These are phyloP conservation scores for Benthosema pterotum DNA, from an alignment of 2,797 vertebrate species.

Conservation along the genomic window DNA sequence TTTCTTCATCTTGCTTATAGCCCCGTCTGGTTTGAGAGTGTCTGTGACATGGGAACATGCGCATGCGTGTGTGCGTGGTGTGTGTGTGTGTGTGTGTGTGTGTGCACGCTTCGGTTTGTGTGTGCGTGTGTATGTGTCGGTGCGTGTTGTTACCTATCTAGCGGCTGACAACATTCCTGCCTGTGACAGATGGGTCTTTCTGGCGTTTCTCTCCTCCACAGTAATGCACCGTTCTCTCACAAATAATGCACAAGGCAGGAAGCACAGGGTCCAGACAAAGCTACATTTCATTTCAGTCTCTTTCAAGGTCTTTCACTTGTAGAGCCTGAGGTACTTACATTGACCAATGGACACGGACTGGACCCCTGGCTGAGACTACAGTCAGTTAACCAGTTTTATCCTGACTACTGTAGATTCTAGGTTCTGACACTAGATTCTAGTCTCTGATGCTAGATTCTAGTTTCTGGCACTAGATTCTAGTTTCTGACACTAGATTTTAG, in stretches of 20 bases:
- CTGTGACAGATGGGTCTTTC: conserved; percentile 20
- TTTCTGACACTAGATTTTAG: too few relatives aligned
- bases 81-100: neutral
- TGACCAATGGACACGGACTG: conserved; percentile 16
- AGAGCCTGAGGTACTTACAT: neutral
- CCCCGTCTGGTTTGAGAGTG: too few relatives aligned
- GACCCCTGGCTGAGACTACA: too few relatives aligned
- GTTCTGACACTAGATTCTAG: too few relatives aligned
- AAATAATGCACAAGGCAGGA: conserved; percentile 30
- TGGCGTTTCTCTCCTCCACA: conserved; percentile 15
- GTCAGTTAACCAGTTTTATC: too few relatives aligned
- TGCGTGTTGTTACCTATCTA: conserved; percentile 8
- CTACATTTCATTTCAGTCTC: conserved; percentile 24
- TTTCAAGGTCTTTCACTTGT: conserved; percentile 23
- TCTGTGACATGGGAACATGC: too few relatives aligned
- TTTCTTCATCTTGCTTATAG: too few relatives aligned
- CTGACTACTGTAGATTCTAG: too few relatives aligned
- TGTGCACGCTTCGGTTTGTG: neutral
- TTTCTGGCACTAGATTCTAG: too few relatives aligned
- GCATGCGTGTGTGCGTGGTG: too few relatives aligned
- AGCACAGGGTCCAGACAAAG: conserved; percentile 8
- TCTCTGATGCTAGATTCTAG: too few relatives aligned
- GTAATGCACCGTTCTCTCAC: conserved; percentile 27
- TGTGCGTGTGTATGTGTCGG: neutral
- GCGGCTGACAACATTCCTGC: conserved; percentile 17